These are phyloP conservation scores for Falco naumanni DNA, from an alignment of 2,797 vertebrate species.

Conservation along the genomic window DNA sequence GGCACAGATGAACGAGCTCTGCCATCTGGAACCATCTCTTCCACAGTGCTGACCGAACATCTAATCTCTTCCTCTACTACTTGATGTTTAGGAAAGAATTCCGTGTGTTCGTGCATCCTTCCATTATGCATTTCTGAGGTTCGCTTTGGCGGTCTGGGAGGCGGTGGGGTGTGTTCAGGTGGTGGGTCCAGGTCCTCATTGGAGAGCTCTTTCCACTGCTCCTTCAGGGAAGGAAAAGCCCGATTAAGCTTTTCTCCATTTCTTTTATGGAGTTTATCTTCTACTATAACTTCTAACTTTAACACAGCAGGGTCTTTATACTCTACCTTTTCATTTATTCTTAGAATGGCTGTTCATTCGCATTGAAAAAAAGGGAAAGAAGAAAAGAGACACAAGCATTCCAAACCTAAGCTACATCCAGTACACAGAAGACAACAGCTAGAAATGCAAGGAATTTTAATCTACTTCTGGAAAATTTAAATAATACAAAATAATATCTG, in stretches of 20 bases:
- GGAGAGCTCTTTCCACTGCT: conserved; percentile 94
- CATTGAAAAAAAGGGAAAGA: background rate
- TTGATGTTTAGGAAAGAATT: conserved; percentile 73
- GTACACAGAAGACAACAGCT: background rate
- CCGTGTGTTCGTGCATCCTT: conserved; percentile 72
- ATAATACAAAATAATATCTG: background rate
- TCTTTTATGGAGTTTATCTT: background rate
- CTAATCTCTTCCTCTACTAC: conserved; percentile 44
- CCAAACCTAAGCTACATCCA: background rate
- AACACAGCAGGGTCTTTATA: background rate
- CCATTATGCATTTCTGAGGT: conserved; percentile 82
- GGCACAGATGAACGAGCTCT: background rate
- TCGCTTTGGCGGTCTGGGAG: conserved; percentile 85
- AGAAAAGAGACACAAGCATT: background rate
- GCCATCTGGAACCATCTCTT: conserved; percentile 48
- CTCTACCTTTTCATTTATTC: background rate
- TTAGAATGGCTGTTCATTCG: background rate
- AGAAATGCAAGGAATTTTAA: background rate
- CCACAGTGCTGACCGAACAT: background rate
- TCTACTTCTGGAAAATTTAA: background rate
- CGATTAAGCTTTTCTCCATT: background rate
- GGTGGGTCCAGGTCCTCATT: conserved; percentile 92
- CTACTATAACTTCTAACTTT: background rate
- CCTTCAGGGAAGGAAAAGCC: conserved; percentile 74
- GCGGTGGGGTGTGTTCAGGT: conserved; percentile 89